Percentiles rank a stretch among this genome's conserved stretches.
Conservation (phyloP, 2,888 invertebrate species). For the Chymomyza amoena region DNA sequence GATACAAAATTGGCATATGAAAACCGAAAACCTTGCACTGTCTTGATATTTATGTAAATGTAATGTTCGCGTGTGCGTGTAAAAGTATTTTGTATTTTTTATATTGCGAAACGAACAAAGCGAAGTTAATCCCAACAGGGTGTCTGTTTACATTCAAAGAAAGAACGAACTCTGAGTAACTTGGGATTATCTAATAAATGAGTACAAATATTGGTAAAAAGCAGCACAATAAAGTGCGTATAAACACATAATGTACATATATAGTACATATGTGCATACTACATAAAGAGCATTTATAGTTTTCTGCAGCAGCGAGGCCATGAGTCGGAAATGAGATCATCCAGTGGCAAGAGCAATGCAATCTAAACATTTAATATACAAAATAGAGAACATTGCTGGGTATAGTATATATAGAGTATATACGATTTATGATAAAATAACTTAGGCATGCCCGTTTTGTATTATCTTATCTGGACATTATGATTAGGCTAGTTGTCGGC, state of each 20-base stretch:
- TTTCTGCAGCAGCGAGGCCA: slow-evolving; percentile 49
- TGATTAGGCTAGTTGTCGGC: too few species aligned
- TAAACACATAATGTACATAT: neutral
- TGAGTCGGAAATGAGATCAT: slow-evolving; percentile 50
- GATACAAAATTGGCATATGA: slow-evolving; percentile 35
- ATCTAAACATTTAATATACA: neutral
- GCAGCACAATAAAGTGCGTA: neutral
- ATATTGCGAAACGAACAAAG: slow-evolving; percentile 32
- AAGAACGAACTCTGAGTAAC: neutral
- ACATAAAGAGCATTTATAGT: slow-evolving; percentile 27
- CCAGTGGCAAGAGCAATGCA: neutral
- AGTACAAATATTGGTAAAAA: slow-evolving; percentile 18
- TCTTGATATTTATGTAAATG: slow-evolving; percentile 7
- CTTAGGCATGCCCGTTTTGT: neutral
- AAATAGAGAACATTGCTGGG: too few species aligned
- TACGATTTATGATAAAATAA: neutral
- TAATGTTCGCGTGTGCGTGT: slow-evolving; percentile 13
- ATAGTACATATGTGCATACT: neutral
- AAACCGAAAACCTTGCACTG: slow-evolving; percentile 44
- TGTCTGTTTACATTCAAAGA: slow-evolving; percentile 12
- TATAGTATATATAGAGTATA: too few species aligned
- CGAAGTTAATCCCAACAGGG: slow-evolving; percentile 21
- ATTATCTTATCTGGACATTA: neutral
- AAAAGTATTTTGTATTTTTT: neutral
- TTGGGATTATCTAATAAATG: slow-evolving; percentile 38